Percentiles rank a stretch among this genome's conserved stretches.
Conservation (phyloP, 2,888 invertebrate species). For the Diplolepis rosae region DNA sequence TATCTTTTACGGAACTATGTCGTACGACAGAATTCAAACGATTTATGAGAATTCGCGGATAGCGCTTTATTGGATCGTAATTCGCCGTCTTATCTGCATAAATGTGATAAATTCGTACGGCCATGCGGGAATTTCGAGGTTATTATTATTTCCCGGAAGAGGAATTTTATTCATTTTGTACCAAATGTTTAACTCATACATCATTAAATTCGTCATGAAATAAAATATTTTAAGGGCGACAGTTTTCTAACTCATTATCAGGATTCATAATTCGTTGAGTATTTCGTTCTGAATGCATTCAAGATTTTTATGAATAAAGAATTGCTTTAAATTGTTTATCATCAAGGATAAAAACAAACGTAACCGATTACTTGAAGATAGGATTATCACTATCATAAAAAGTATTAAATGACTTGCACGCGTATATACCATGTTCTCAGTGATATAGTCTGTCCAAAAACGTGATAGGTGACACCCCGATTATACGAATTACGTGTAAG, state of each 20-base stretch:
- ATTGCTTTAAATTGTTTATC: slow-evolving; percentile 15
- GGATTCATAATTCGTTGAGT: neutral
- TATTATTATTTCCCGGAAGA: neutral
- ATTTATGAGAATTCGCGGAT: slow-evolving; percentile 31
- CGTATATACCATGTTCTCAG: neutral
- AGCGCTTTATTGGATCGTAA: slow-evolving; percentile 31
- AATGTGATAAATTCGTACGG: slow-evolving; percentile 14
- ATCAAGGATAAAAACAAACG: slow-evolving; percentile 17
- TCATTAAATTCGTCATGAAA: neutral
- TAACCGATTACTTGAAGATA: slow-evolving; percentile 16
- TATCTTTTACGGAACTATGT: slow-evolving; percentile 29
- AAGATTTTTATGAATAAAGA: neutral
- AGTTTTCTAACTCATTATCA: neutral
- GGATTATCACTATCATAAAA: slow-evolving; percentile 20
- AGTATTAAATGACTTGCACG: slow-evolving; percentile 11
- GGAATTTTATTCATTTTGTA: no score
- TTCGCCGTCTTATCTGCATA: slow-evolving; percentile 11
- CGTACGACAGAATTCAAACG: slow-evolving; percentile 26
- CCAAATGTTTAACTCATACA: no score
- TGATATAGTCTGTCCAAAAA: slow-evolving; percentile 11
- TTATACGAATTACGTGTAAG: slow-evolving; percentile 17
- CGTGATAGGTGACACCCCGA: neutral
- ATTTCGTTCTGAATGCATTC: neutral
- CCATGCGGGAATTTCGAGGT: slow-evolving; percentile 9
- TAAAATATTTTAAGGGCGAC: no score